Conservation (phyloP, 2,113 vertebrate genomes). For the Ammospiza nelsoni region DNA sequence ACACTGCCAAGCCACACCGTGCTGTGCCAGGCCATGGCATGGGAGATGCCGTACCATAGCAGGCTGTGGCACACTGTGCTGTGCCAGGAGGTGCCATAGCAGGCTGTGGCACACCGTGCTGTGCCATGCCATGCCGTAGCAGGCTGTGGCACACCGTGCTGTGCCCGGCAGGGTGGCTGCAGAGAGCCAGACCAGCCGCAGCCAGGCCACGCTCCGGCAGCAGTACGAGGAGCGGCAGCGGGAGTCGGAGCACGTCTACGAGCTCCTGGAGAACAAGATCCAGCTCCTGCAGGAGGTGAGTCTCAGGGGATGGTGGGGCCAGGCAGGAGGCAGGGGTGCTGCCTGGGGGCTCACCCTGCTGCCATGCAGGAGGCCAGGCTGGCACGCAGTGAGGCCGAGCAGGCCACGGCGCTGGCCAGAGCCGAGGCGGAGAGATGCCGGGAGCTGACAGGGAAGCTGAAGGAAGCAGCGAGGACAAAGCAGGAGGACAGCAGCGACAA, state of each 20-base stretch:
- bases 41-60: not conserved
- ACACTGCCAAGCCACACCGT: not conserved
- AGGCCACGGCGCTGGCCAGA: slow-evolving; percentile 77
- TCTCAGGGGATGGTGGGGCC: rapidly evolving
- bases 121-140: rapidly evolving
- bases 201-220: slow-evolving; percentile 79
- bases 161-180: slow-evolving; percentile 72
- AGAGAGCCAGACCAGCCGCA: slow-evolving; percentile 79
- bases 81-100: not conserved
- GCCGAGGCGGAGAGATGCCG: slow-evolving; percentile 77
- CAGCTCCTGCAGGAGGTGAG: slow-evolving; percentile 88
- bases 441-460: slow-evolving; percentile 81
- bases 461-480: slow-evolving; percentile 66
- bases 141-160: not conserved
- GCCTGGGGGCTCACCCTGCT: not conserved
- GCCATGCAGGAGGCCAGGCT: slow-evolving; percentile 82
- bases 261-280: slow-evolving; percentile 85
- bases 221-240: slow-evolving; percentile 80
- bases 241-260: slow-evolving; percentile 82
- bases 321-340: rapidly evolving
- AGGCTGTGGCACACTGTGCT: not conserved
- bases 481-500: slow-evolving; percentile 48
- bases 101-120: no score
- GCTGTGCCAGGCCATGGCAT: rapidly evolving
- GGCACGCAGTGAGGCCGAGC: slow-evolving; percentile 78